phyloP scores from a whole-genome alignment of 2,797 vertebrate genomes.

The Carduelis carduelis region DNA sequence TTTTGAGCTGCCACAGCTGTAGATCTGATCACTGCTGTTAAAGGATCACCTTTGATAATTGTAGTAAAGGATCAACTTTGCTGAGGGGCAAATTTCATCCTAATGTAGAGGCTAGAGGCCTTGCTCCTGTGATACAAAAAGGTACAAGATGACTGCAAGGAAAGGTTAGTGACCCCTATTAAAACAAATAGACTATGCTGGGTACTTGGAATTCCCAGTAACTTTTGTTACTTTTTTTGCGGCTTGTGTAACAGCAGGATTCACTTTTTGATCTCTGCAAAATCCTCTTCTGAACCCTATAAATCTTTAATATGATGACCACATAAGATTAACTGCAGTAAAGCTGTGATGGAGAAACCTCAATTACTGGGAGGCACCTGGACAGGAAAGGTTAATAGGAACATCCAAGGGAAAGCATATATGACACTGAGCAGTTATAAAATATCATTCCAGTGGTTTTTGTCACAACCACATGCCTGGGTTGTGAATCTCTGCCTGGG shows the following conservation, averaged over 20 bases:
- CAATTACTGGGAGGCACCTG: neutral
- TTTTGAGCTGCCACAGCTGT: neutral
- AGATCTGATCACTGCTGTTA: neutral
- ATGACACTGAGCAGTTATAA: neutral
- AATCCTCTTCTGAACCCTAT: neutral
- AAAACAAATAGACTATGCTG: conserved; percentile 8
- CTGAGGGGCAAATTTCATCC: neutral
- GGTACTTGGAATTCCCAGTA: conserved; percentile 3
- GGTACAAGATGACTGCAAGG: neutral
- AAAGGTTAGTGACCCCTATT: neutral
- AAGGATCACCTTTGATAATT: neutral
- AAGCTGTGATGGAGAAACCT: neutral
- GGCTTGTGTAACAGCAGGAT: neutral
- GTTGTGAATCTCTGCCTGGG: neutral
- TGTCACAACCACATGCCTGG: neutral
- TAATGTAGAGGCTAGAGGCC: neutral
- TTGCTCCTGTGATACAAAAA: neutral
- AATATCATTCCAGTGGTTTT: neutral
- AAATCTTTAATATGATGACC: neutral
- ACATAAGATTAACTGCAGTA: neutral
- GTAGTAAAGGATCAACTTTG: neutral
- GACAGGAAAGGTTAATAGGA: neutral
- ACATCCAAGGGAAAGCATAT: neutral
- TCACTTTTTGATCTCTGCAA: neutral
- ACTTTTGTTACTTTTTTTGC: neutral